Evolutionary conservation across 2,797 vertebrate genomes (phyloP), one percentile per base, ranked within the genome.

Genomic region (Pyrocephalus nanus): DNA sequence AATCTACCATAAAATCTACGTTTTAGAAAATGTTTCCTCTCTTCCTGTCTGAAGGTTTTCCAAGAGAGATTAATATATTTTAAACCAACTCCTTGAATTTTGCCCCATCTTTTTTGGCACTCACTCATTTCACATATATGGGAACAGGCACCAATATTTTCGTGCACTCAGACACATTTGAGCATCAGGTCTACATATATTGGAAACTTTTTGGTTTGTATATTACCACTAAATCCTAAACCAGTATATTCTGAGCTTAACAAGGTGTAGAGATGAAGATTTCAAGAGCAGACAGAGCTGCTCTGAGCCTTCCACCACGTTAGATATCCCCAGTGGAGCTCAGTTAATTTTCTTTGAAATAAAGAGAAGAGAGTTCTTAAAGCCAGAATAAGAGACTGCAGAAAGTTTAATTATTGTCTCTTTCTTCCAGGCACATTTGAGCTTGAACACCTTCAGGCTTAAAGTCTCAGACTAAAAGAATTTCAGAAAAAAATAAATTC

Each of bases 371-470:
- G 43, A 88, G 15, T 29, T 29, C 69, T 82, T 88, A 67, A 92
- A 93, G 57, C 48, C 77, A 77, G 66, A 77, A 21, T 18, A 69
- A 65, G 65, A 95, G 55, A 40, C 53, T 53, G 29, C 30, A 87
- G 60, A 54, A 53, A 92, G 58, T 32, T 82, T 90, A 72, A 91
- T 95, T 85, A 83, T 88, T 34, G n/a, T 69, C 30, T 79, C 42
- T 70, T 73, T 80, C 74, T 92, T 84, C 53, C 64, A 91, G 85
- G 60, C 79, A 81, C 48, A 36, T 82, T 55, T 81, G 34, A 57
- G 20, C 74, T 73, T 87, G 34, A 90, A 69, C 34, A 71, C 45
- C 80, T 86, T 65, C 71, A 71, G 47, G n/a, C 88, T 77, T 82
- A 58, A 84, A 83, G 36, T 48, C 57, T 82, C 62, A 55, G 70